These are phyloP conservation scores for Leucania comma DNA, from an alignment of 2,888 invertebrate species.

Conservation along the genomic window DNA sequence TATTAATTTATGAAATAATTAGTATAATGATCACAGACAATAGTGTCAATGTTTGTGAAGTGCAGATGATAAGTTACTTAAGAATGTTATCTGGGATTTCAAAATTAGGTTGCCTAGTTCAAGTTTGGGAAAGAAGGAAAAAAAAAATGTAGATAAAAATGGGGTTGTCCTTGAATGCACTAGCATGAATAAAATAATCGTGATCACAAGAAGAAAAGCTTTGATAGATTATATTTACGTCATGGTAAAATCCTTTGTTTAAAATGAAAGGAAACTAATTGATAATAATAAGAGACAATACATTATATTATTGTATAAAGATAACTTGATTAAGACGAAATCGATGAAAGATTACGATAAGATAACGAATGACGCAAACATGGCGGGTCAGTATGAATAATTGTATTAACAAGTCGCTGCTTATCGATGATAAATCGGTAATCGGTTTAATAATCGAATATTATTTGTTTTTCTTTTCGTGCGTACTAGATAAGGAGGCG, in stretches of 20 bases:
- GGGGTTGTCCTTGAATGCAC: too few relatives aligned
- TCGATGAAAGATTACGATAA: conserved; percentile 31
- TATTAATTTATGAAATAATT: background rate
- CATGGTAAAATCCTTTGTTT: conserved; percentile 12
- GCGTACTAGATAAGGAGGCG: conserved; percentile 30
- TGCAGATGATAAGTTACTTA: too few relatives aligned
- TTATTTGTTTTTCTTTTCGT: conserved; percentile 45
- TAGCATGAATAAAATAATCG: background rate
- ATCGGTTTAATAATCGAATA: conserved; percentile 42
- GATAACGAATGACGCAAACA: conserved; percentile 43
- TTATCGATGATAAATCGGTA: conserved; percentile 53
- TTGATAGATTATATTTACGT: background rate
- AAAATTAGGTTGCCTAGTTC: background rate
- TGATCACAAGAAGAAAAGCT: background rate
- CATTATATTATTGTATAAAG: conserved; percentile 12
- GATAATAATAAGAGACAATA: conserved; percentile 19
- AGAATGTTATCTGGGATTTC: background rate
- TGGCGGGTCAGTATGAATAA: conserved; percentile 35
- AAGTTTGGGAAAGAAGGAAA: background rate
- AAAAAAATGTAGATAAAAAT: background rate
- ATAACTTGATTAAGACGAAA: conserved; percentile 34
- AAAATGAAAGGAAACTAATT: conserved; percentile 4
- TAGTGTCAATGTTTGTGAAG: background rate
- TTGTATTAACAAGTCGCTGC: conserved; percentile 24
- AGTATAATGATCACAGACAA: background rate